These are phyloP conservation scores for Diploptera punctata DNA, from an alignment of 2,888 invertebrate species.

Conservation along the genomic window DNA sequence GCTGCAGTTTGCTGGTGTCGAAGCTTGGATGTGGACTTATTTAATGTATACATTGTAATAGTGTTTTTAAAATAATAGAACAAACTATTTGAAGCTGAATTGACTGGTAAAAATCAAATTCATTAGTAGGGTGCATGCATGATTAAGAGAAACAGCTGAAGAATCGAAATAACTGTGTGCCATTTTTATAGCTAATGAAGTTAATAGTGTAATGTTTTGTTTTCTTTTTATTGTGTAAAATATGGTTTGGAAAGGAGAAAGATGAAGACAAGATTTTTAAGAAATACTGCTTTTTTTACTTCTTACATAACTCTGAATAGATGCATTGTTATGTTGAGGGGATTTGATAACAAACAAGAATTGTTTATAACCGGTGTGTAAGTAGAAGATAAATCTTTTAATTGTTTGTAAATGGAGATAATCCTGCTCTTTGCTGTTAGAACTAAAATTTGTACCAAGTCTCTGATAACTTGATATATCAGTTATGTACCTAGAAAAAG, in stretches of 20 bases:
- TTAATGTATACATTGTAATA: neutral
- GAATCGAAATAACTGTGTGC: constrained; percentile 15
- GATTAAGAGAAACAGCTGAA: neutral
- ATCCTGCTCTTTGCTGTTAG: constrained; percentile 1
- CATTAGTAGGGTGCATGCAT: neutral
- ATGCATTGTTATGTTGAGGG: neutral
- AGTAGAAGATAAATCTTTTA: neutral
- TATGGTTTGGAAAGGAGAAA: neutral
- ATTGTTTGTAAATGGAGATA: neutral
- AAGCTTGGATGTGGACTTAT: neutral
- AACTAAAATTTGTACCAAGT: neutral
- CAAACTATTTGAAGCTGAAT: too few relatives aligned
- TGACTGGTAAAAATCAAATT: neutral
- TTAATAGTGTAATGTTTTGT: neutral
- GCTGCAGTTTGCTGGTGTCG: neutral
- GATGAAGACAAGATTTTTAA: neutral
- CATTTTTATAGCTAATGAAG: constrained; percentile 2
- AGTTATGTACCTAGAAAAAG: too few relatives aligned
- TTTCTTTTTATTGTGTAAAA: neutral
- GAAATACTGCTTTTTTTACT: neutral
- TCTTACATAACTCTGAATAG: neutral
- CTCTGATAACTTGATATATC: too few relatives aligned
- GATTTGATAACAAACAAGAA: neutral
- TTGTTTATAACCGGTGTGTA: neutral
- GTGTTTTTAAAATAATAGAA: too few relatives aligned